Base-by-base conservation (phyloP, 53 echinoderm and acorn worm genomes). In the Paelopatides confundens region DNA sequence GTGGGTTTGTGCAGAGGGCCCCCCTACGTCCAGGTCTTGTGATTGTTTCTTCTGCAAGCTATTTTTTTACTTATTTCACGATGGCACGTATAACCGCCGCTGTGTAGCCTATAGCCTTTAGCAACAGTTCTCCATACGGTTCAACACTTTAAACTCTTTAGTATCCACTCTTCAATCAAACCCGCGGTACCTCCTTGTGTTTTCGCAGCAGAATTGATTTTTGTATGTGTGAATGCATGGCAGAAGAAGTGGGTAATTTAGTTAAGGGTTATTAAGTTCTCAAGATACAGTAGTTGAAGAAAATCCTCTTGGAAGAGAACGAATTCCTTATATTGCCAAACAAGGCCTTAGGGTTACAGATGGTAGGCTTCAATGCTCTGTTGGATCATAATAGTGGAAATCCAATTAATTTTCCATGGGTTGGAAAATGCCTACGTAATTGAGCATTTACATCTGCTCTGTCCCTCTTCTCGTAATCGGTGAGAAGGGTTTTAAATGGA, bases 221-320 rank as follows among this genome's bases (percentile, higher is more conserved):
- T 40, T 46, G 74, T 74, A 35, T 28, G 74, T 74, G 74, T 74
- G 74, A 74, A 74, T 74, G 74, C 74, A 74, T 74, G 74, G 74
- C 74, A 24, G 74, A 74, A 74, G 74, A 74, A 74, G 74, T 74
- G 74, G 74, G 74, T 74, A 74, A 74, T 74, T 74, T 74, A 23
- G 74, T 74, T 74, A 74, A 74, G 74, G 74, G 74, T 74, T 74
- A 74, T 74, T 74, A 74, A 74, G 74, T 74, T 74, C 74, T 74
- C 74, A 74, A 74, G 74, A 74, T 74, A 74, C 35, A 39, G 74
- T 46, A 74, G 58, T 43, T 23, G 58, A 21, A 58, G 58, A 21
- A 58, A 58, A 58, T n/a, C 7, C 58, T 58, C 24, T 58, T 21
- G 58, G 24, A 26, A 27, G 40, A 40, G 40, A 18, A 74, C 14